Evolutionary conservation across 1,140 invertebrate species (phyloP).

Genomic region (Drosophila santomea): DNA sequence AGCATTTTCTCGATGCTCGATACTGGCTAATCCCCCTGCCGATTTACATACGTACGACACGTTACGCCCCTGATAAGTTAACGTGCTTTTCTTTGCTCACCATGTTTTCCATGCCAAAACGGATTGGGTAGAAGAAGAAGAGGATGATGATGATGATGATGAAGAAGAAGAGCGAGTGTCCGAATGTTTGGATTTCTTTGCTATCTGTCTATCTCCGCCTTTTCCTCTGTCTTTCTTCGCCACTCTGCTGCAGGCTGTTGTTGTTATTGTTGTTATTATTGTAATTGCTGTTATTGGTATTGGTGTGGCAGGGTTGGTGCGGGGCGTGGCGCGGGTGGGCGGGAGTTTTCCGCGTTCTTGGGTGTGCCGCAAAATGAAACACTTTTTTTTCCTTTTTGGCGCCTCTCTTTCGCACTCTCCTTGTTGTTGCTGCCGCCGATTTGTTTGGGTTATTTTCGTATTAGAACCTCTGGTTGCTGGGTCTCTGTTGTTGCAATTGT

Average conservation of each 20-base stretch:
- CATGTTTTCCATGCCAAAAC: constrained; percentile 44
- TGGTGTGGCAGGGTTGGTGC: neutral
- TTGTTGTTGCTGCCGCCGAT: constrained; percentile 40
- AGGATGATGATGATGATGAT: no score
- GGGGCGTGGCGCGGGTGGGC: constrained; percentile 4
- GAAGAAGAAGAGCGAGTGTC: constrained; percentile 3
- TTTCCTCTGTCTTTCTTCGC: neutral
- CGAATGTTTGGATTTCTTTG: constrained; percentile 10
- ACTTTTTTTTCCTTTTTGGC: constrained; percentile 22
- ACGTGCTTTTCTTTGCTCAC: constrained; percentile 10
- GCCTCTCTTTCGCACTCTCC: constrained; percentile 17
- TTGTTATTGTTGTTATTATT: neutral
- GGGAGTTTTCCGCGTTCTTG: constrained; percentile 20
- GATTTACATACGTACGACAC: neutral
- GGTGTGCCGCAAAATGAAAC: constrained; percentile 38
- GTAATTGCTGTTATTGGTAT: neutral
- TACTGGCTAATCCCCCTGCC: neutral
- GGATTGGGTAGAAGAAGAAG: constrained; percentile 12
- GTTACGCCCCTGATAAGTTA: neutral
- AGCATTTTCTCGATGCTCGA: no score
- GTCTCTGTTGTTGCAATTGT: constrained; percentile 23
- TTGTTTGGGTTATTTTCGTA: constrained; percentile 77
- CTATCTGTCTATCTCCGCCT: neutral
- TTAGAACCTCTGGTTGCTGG: constrained; percentile 45
- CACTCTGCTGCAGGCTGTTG: constrained; percentile 14